A percentile compares a stretch with the other conserved stretches of the same genome.
Evolutionary conservation across 2,888 invertebrate species (phyloP).

Genomic region (Calameuta pallipes): DNA sequence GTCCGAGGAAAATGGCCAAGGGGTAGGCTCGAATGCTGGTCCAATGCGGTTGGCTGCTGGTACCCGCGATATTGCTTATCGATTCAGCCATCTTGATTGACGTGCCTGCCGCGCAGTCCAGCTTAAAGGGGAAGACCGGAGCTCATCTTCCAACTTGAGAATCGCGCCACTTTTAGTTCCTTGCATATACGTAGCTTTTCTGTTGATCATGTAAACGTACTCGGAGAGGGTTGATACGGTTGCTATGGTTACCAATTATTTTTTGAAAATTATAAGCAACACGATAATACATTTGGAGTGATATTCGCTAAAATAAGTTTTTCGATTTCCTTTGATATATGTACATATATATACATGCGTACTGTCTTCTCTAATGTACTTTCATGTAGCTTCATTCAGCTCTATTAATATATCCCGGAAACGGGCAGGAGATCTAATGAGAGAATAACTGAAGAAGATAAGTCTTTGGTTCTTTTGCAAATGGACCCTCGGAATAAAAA

Average conservation of each 20-base stretch:
- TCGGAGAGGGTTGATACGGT: background rate
- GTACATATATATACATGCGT: background rate
- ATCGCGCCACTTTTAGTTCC: background rate
- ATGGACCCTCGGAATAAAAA: background rate
- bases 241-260: background rate
- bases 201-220: background rate
- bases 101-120: conserved; percentile 22
- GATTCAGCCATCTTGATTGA: conserved; percentile 47
- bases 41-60: background rate
- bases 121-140: background rate
- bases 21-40: background rate
- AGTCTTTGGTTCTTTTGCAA: background rate
- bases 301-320: background rate
- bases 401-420: background rate
- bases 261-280: background rate
- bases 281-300: background rate
- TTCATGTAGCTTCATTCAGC: background rate
- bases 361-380: background rate
- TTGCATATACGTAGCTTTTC: background rate
- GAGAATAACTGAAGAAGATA: background rate
- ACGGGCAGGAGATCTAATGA: background rate
- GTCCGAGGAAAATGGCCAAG: background rate
- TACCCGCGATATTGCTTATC: conserved; percentile 51
- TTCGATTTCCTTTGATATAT: background rate
- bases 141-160: background rate